phyloP scores from a whole-genome alignment of 2,888 invertebrate species.

The Disparrhopalites patrizii region DNA sequence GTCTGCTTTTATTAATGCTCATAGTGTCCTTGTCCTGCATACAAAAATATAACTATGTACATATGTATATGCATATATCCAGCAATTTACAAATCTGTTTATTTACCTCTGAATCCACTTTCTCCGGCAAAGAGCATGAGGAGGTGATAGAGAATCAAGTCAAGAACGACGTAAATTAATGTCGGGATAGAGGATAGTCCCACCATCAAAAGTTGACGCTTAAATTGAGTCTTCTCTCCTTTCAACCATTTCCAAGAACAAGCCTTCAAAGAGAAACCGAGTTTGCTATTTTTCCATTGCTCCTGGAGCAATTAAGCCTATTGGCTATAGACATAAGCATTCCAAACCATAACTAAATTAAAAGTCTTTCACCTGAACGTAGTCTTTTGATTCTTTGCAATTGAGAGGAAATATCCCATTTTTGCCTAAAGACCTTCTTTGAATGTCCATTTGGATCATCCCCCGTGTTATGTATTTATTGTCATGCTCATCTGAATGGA shows the following conservation, averaged over 20 bases:
- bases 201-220: conserved; percentile 59
- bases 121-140: conserved; percentile 55
- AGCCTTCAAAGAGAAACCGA: conserved; percentile 51
- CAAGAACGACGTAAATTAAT: conserved; percentile 67
- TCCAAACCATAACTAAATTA: background rate
- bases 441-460: conserved; percentile 50
- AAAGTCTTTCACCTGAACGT: conserved; percentile 48
- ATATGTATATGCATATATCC: too few relatives aligned
- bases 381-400: conserved; percentile 50
- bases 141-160: conserved; percentile 77
- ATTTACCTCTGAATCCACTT: conserved; percentile 48
- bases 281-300: too few relatives aligned
- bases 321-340: background rate
- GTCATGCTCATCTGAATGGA: conserved; percentile 48
- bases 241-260: conserved; percentile 60
- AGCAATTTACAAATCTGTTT: too few relatives aligned
- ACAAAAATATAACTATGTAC: too few relatives aligned
- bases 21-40: too few relatives aligned
- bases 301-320: background rate
- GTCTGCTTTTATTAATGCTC: too few relatives aligned
- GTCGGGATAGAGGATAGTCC: conserved; percentile 66
- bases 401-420: conserved; percentile 52
- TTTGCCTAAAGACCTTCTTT: conserved; percentile 49
- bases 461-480: conserved; percentile 51
- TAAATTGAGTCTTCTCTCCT: conserved; percentile 60